Evolutionary conservation across 2,113 vertebrate species (phyloP).

Genomic region (Willisornis vidua): DNA sequence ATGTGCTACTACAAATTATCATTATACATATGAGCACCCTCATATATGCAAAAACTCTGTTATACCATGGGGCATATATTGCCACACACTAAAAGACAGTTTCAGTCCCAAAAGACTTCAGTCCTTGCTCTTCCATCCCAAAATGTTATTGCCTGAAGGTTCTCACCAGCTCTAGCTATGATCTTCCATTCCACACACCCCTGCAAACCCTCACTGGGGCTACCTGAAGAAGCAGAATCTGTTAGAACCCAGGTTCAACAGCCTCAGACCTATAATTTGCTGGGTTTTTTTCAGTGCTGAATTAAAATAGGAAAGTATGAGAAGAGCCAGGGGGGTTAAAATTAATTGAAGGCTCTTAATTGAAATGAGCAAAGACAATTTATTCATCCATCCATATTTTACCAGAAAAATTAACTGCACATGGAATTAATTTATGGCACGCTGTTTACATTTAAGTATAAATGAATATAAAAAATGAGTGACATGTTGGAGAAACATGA

Average conservation of each 20-base stretch:
- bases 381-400: background rate
- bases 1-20: background rate
- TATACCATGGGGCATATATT: background rate
- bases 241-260: background rate
- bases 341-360: background rate
- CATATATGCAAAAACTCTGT: background rate
- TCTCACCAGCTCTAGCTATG: background rate
- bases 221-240: background rate
- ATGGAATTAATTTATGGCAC: constrained; percentile 25
- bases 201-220: background rate
- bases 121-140: background rate
- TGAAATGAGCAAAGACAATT: background rate
- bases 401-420: background rate
- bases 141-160: background rate
- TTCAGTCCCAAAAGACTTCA: background rate
- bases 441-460: constrained; percentile 19
- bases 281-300: background rate
- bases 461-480: constrained; percentile 27
- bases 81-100: background rate
- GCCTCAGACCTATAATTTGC: background rate
- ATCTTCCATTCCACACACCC: background rate
- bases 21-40: background rate
- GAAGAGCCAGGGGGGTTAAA: background rate
- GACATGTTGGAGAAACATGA: background rate
- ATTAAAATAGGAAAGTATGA: background rate